Evolutionary conservation across 2,888 invertebrate species (phyloP), one percentile per base, ranked within the genome.

Genomic region (Saturnia japonica): DNA sequence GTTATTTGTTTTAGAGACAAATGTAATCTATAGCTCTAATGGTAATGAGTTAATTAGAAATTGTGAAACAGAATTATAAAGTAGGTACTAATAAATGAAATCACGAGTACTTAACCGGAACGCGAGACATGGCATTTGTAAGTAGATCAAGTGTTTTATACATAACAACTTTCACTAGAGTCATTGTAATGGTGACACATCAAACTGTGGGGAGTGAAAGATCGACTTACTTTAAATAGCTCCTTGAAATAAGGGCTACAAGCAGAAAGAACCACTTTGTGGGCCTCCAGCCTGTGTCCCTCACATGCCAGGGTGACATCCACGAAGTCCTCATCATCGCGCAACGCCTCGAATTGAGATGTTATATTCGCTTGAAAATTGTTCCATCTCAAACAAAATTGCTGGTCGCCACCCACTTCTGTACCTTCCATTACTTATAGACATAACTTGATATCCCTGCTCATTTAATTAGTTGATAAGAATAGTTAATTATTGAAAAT

Each of bases 301-400:
- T 97, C 97, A 93, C 97, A 97, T 84, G 97, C 97, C 89, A 97
- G 95, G 82, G 97, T 97, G 88, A 97, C 97, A 95, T 97, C 97
- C 87, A 97, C 97, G 94, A 97, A 97, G 94, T 97, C 97, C 95
- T 97, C 97, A 94, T 96, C 96, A 94, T 96, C 96, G 89, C 97
- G 95, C 85, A 97, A 95, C 86, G 96, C 95, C 94, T 97, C 97
- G 94, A 97, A 97, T 91, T 97, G 97, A 90, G 97, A 96, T 86
- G 97, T 96, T 91, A 97, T 96, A 94, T 97, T 97, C 80, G 97
- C 96, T 95, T 97, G 97, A 95, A 96, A 97, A 95, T 97, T 97
- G 95, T 97, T 97, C 97, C 97, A 97, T 94, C 97, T 95, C 93
- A 97, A 95, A 95, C 97, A 97, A 94, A 97, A 97, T 95, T 97